Evolutionary conservation across 2,888 invertebrate genomes (phyloP), one percentile per base, ranked within the genome.

Genomic region (Syrista parreyssii): DNA sequence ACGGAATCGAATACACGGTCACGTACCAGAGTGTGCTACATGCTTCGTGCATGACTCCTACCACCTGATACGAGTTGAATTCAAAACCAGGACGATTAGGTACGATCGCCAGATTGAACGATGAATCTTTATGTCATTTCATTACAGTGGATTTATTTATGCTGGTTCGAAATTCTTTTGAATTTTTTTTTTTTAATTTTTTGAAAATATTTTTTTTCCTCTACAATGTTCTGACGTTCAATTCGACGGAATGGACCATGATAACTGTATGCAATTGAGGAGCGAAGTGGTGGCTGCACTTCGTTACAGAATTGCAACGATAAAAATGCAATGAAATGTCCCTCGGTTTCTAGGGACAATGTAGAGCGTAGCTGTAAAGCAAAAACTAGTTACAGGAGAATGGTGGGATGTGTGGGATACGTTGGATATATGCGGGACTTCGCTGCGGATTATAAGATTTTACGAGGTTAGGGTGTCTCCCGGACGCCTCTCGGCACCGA

Each of bases 261-360:
- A 9, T 55, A 2, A 55, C 55, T 55, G 23, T 55, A 55, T 55
- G 55, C 55, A 55, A 55, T 55, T 55, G 55, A 23, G 23, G 55
- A 55, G 55, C 55, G 23, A 55, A 55, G 55, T 55, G 55, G 55
- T 23, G 23, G 55, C 55, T 55, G 23, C 55, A 55, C 55, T 55
- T 55, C 23, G 77, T 84, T 82, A 83, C 84, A 80, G 84, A 88
- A 88, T 89, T 89, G 88, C 89, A 86, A 83, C 84, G 86, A 84
- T 88, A 86, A 86, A 86, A 87, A 85, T 81, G 82, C 83, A 82
- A 82, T 84, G 85, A 83, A 84, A 85, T 84, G 75, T 31, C 33
- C 35, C 31, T 15, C 76, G 74, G 30, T 73, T 30, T 69, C 79
- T 76, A 76, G 76, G 79, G 74, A 78, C 77, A 68, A 55, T 36